A percentile compares a stretch with the other conserved stretches of the same genome.
Conservation (phyloP, 2,113 vertebrate genomes). For the Onychorhynchus coronatus region DNA sequence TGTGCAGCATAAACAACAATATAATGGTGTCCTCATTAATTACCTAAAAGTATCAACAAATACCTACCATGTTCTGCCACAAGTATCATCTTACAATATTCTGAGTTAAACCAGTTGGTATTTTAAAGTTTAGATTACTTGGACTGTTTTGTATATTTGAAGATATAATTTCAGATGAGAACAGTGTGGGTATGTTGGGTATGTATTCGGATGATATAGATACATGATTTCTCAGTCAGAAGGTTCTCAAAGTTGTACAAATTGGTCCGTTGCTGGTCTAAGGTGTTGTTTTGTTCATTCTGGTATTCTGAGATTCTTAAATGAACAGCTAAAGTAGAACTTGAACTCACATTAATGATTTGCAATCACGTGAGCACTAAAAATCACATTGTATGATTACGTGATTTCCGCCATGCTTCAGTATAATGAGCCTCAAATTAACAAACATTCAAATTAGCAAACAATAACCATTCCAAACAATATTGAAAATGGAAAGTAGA, state of each 20-base stretch:
- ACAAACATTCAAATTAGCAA: neutral
- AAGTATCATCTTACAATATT: neutral
- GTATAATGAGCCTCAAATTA: neutral
- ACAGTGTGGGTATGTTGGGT: fast-evolving
- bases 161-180: neutral
- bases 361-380: neutral
- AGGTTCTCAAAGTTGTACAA: neutral
- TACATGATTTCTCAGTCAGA: neutral
- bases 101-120: neutral
- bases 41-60: neutral
- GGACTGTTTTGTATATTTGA: neutral
- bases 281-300: neutral
- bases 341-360: neutral
- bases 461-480: neutral
- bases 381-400: neutral
- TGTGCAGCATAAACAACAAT: neutral
- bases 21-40: neutral
- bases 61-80: neutral
- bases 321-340: neutral
- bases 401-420: neutral
- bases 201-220: neutral
- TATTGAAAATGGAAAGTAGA: neutral
- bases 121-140: neutral
- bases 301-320: neutral
- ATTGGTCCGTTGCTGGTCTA: neutral